These are phyloP conservation scores for Speoplatyrhinus poulsoni DNA, from an alignment of 2,113 vertebrate species.

Conservation along the genomic window DNA sequence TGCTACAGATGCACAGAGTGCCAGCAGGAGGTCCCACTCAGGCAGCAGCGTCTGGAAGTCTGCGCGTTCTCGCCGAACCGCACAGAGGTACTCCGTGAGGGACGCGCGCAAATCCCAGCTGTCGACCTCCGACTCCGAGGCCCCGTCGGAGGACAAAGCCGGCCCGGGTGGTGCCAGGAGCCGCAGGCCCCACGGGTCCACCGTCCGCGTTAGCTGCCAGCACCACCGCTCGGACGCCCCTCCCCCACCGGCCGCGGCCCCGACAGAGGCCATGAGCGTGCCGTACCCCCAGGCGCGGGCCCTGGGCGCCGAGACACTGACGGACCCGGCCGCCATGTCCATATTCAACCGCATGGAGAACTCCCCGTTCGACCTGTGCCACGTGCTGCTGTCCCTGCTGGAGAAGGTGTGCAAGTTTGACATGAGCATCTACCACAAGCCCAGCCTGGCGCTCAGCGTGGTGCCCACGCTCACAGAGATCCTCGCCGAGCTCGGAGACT, in stretches of 20 bases:
- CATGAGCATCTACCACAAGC: slow-evolving; percentile 86
- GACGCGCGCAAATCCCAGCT: slow-evolving; percentile 88
- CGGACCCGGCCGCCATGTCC: slow-evolving; percentile 78
- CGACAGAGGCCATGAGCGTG: slow-evolving; percentile 67
- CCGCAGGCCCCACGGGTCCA: slow-evolving; percentile 76
- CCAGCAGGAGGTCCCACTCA: slow-evolving; percentile 67
- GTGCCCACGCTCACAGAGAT: slow-evolving; percentile 92
- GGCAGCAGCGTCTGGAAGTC: slow-evolving; percentile 78
- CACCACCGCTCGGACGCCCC: slow-evolving; percentile 61
- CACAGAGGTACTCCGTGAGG: slow-evolving; percentile 85
- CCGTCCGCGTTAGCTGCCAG: slow-evolving; percentile 71
- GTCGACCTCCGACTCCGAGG: slow-evolving; percentile 93
- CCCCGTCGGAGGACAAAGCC: slow-evolving; percentile 84
- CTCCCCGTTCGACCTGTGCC: slow-evolving; percentile 93
- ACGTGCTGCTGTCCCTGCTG: slow-evolving; percentile 87
- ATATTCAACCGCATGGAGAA: slow-evolving; percentile 82
- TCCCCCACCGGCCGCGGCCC: slow-evolving; percentile 33
- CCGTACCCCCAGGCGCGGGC: slow-evolving; percentile 60
- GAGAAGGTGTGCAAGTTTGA: slow-evolving; percentile 96
- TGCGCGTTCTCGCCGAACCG: slow-evolving; percentile 76
- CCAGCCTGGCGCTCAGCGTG: slow-evolving; percentile 84
- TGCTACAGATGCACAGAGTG: slow-evolving; percentile 71
- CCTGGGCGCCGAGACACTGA: slow-evolving; percentile 72
- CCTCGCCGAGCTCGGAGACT: slow-evolving; percentile 87
- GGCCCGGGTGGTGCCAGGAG: slow-evolving; percentile 57